phyloP scores from a whole-genome alignment of 2,113 vertebrate genomes.

The Spilogale gracilis region DNA sequence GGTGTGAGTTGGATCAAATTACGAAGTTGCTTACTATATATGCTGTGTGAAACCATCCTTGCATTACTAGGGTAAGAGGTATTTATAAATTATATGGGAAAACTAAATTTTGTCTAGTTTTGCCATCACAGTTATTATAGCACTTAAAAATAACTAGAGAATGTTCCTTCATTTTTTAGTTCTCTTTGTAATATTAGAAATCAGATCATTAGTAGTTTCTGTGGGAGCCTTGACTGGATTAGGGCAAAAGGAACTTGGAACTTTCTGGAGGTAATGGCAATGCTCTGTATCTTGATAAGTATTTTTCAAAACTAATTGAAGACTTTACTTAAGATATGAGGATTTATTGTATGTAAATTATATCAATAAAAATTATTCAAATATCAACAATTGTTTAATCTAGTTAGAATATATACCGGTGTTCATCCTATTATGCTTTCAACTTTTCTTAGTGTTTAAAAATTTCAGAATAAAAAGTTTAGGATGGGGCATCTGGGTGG shows the following conservation, averaged over 20 bases:
- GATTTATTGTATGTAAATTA: constrained; percentile 15
- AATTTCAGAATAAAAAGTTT: not conserved
- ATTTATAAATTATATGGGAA: not conserved
- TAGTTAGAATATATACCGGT: not conserved
- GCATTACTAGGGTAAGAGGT: not conserved
- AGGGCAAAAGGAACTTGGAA: not conserved
- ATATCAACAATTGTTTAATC: constrained; percentile 17
- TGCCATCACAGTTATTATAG: not conserved
- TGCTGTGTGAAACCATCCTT: not conserved
- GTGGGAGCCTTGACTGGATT: not conserved
- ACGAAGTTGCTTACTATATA: not conserved
- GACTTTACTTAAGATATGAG: not conserved
- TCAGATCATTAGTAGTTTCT: not conserved
- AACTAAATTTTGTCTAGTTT: constrained; percentile 29
- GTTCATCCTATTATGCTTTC: not conserved
- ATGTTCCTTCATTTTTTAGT: not conserved
- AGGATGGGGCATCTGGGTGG: too few species aligned
- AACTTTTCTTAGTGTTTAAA: not conserved
- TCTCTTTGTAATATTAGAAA: not conserved
- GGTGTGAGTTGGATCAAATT: constrained; percentile 14
- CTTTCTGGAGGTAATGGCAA: not conserved
- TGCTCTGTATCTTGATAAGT: not conserved
- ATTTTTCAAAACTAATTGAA: constrained; percentile 27
- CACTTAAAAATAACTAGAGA: not conserved
- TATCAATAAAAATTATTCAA: not conserved